phyloP scores from a whole-genome alignment of 2,888 invertebrate genomes.

The Lycophotia porphyrea region DNA sequence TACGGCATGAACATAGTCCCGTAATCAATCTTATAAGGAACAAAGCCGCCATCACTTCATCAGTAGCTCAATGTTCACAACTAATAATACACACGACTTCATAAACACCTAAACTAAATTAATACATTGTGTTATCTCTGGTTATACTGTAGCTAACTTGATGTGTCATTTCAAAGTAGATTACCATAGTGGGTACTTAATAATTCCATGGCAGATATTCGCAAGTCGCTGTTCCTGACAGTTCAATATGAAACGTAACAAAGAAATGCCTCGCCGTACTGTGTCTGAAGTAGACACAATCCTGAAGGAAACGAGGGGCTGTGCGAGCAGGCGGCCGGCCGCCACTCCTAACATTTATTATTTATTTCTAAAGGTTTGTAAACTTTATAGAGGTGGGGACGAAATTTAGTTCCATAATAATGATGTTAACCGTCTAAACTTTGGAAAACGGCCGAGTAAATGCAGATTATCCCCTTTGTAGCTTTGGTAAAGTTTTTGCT shows the following conservation, averaged over 20 bases:
- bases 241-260: slow-evolving; percentile 26
- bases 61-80: background rate
- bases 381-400: background rate
- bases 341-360: background rate
- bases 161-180: background rate
- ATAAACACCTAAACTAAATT: background rate
- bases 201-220: slow-evolving; percentile 8
- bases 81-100: background rate
- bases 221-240: slow-evolving; percentile 15
- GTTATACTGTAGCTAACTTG: background rate
- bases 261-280: background rate
- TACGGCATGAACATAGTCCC: background rate
- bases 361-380: slow-evolving; percentile 9
- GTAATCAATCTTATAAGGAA: background rate
- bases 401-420: slow-evolving; percentile 25
- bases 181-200: background rate
- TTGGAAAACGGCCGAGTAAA: slow-evolving; percentile 9
- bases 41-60: background rate
- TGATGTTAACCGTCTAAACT: slow-evolving; percentile 19
- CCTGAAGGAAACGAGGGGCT: background rate
- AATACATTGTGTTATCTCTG: background rate
- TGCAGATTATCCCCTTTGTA: slow-evolving; percentile 40
- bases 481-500: slow-evolving; percentile 32
- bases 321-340: background rate
- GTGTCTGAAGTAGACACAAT: slow-evolving; percentile 7